Evolutionary conservation across 2,888 invertebrate species (phyloP).

Genomic region (Apamea crenata): DNA sequence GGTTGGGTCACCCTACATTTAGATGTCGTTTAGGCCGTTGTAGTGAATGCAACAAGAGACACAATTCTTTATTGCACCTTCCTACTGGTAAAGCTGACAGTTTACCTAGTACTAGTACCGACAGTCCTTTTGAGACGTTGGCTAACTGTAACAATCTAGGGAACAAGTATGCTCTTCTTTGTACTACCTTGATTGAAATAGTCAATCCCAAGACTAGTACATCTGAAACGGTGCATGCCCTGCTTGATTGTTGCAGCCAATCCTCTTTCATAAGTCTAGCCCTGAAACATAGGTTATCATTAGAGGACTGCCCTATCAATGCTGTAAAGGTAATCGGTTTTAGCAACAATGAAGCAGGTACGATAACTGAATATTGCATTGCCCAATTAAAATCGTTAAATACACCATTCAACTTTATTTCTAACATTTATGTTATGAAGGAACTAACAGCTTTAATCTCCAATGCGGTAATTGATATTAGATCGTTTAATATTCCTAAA

Average conservation of each 20-base stretch:
- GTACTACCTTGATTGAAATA: not conserved
- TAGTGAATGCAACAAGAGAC: conserved; percentile 1
- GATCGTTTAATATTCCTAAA: too few species aligned
- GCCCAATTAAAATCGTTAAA: not conserved
- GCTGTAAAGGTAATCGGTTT: conserved; percentile 3
- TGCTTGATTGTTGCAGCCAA: conserved; percentile 3
- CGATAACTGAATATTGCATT: conserved; percentile 8
- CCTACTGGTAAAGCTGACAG: not conserved
- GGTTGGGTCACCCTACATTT: too few species aligned
- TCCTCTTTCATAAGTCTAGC: conserved; percentile 1
- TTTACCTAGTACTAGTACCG: too few species aligned
- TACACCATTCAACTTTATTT: too few species aligned
- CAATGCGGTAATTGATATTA: too few species aligned
- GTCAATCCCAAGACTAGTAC: not conserved
- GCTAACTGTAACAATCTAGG: conserved; percentile 5
- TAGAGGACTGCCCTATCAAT: not conserved
- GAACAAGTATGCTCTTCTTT: not conserved
- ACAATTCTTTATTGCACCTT: conserved; percentile 1
- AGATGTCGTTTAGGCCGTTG: not conserved
- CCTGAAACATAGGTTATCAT: conserved; percentile 11
- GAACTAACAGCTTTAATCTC: too few species aligned
- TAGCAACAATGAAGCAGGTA: conserved; percentile 15
- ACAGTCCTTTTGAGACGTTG: not conserved
- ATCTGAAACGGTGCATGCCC: not conserved
- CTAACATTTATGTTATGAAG: too few species aligned